These are phyloP conservation scores for Cossypha heuglini DNA, from an alignment of 2,797 vertebrate genomes.

Conservation along the genomic window DNA sequence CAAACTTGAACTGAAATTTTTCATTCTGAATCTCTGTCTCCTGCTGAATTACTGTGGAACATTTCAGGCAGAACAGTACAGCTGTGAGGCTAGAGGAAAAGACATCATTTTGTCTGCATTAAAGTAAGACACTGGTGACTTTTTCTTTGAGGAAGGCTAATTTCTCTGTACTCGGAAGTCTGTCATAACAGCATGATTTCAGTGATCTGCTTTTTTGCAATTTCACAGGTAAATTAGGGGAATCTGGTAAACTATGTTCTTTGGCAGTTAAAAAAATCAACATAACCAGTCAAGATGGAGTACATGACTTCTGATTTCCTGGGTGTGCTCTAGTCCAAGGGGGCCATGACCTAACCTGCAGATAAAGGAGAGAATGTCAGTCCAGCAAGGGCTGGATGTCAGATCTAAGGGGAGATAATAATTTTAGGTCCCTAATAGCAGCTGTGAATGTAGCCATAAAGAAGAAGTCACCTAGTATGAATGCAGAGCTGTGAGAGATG, in stretches of 20 bases:
- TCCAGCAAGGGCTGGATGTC: neutral
- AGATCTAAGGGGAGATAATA: neutral
- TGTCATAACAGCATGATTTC: accelerated
- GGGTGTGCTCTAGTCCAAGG: neutral
- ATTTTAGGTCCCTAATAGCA: neutral
- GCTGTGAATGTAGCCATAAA: neutral
- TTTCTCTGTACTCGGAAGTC: neutral
- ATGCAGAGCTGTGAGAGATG: neutral
- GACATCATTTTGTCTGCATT: neutral
- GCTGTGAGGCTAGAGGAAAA: neutral
- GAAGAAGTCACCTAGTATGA: neutral
- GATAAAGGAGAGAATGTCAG: neutral
- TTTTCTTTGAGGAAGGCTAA: neutral
- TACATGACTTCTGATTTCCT: accelerated
- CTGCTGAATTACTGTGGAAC: neutral
- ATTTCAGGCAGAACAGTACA: neutral
- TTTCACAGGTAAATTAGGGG: neutral
- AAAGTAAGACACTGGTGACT: neutral
- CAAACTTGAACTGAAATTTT: neutral
- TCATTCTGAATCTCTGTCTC: neutral
- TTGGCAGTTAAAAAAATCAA: neutral
- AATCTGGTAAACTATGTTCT: neutral
- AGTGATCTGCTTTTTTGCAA: neutral
- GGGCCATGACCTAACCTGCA: neutral
- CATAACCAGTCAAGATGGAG: neutral